phyloP scores from a whole-genome alignment of 1,140 invertebrate genomes.

The Portunus trituberculatus region DNA sequence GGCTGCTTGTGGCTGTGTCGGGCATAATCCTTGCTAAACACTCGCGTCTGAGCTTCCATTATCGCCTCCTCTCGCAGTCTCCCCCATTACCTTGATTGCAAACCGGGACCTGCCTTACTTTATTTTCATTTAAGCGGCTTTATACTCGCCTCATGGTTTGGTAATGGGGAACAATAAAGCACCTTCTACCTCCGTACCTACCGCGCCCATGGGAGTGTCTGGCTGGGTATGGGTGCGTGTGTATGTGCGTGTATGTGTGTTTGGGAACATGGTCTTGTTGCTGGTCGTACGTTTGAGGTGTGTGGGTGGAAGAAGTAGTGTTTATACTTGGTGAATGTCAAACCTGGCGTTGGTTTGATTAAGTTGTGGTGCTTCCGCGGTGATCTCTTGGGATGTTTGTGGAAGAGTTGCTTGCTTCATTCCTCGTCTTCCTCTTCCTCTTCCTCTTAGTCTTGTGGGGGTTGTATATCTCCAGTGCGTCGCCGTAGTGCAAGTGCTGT shows the following conservation, averaged over 20 bases:
- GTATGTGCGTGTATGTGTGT: conserved; percentile 15
- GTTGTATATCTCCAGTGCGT: not conserved
- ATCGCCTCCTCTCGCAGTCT: conserved; percentile 45
- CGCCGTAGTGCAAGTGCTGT: not conserved
- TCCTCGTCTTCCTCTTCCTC: too few relatives aligned
- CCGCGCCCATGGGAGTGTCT: not conserved
- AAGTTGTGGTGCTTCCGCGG: not conserved
- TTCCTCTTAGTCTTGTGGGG: too few relatives aligned
- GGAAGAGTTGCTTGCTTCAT: too few relatives aligned
- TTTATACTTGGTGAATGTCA: not conserved
- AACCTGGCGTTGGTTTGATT: not conserved
- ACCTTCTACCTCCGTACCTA: not conserved
- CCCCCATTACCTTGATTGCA: conserved; percentile 64
- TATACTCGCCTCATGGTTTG: conserved; percentile 66
- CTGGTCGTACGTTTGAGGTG: not conserved
- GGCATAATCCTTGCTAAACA: conserved; percentile 52
- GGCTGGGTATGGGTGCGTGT: not conserved
- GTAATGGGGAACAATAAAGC: conserved; percentile 60
- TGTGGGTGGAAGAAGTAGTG: not conserved
- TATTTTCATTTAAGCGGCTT: conserved; percentile 68
- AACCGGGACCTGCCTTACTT: conserved; percentile 53
- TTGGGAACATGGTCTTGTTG: not conserved
- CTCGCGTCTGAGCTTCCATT: conserved; percentile 27
- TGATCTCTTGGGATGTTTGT: not conserved
- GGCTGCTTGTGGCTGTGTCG: conserved; percentile 27